Base-by-base conservation (phyloP, 1,140 invertebrate species). In the Hermetia illucens region DNA sequence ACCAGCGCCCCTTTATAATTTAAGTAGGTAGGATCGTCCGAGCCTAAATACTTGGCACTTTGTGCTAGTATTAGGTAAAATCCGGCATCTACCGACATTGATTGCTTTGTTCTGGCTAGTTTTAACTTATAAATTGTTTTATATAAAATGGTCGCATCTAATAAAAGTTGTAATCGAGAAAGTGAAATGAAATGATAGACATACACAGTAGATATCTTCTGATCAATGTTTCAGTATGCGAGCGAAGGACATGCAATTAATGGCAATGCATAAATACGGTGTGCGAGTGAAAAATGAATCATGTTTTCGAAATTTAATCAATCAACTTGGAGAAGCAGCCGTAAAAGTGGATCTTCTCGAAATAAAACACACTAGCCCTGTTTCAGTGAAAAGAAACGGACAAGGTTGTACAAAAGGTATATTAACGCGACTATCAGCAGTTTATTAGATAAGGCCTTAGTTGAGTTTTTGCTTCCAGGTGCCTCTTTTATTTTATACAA, bases 401-500 rank as follows among this genome's bases (percentile, higher is more conserved):
- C 13, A 47, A 27, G 53, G 53, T 20, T 52, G 61, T 36, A 62
- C 53, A 13, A 58, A 63, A 49, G 64, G 54, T 52, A 41, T 8
- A 30, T 29, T 34, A 24, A 33, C 31, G 10, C 27, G 25, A 17
- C 9, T 37, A 39, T 13, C 19, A 20, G 37, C 13, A 16, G 31
- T 31, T 9, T n/a, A 38, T 12, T 5, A 16, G 10, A 13, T 30
- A 18, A 31, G 25, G 21, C 10, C 25, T 33, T 33, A 38, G 19
- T 15, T 13, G 39, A 25, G 5, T 15, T 43, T 19, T 16, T 43
- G 46, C 31, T 61, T 59, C 37, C 50, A 78, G 75, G 73, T 34
- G 70, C 74, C n/a, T 56, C 69, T 22, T 82, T 80, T 58, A 65
- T 80, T 24, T 62, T 82, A n/a, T 82, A 82, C 49, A 82, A 82